Evolutionary conservation across 2,888 invertebrate species (phyloP).

Genomic region (Bedellia somnulentella): DNA sequence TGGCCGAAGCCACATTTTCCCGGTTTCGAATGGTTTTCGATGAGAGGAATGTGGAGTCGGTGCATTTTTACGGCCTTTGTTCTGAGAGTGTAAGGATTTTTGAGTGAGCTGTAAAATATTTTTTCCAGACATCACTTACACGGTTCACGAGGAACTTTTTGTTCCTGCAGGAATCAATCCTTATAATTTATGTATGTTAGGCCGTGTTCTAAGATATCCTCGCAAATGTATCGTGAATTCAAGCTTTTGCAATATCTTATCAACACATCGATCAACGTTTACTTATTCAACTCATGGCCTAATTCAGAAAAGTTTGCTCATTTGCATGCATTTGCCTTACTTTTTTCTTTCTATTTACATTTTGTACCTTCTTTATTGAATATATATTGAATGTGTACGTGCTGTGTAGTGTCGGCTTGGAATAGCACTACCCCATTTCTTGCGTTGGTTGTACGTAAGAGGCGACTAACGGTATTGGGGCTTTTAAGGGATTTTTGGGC

Average conservation of each 20-base stretch:
- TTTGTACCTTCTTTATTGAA: not conserved
- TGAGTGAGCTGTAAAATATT: too few species aligned
- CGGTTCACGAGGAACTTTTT: too few species aligned
- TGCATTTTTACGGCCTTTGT: slow-evolving; percentile 50
- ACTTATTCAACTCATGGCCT: slow-evolving; percentile 48
- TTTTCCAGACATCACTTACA: too few species aligned
- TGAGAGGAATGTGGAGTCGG: slow-evolving; percentile 40
- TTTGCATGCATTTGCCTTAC: slow-evolving; percentile 35
- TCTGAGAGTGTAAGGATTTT: slow-evolving; percentile 24
- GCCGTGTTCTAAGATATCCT: too few species aligned
- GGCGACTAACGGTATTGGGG: too few species aligned
- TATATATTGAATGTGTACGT: too few species aligned
- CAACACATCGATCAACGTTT: slow-evolving; percentile 46
- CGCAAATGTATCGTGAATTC: too few species aligned
- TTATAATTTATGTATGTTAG: too few species aligned
- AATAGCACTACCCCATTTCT: not conserved
- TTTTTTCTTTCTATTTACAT: slow-evolving; percentile 29
- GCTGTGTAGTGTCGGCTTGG: too few species aligned
- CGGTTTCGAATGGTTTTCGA: slow-evolving; percentile 53
- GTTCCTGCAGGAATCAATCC: too few species aligned
- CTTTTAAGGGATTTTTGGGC: too few species aligned
- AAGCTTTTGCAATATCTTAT: slow-evolving; percentile 45
- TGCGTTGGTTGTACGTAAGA: too few species aligned
- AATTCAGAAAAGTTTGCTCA: slow-evolving; percentile 43
- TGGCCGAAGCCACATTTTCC: slow-evolving; percentile 35